Evolutionary conservation across 2,113 vertebrate species (phyloP), one percentile per base, ranked within the genome.

Genomic region (Channa maculata): DNA sequence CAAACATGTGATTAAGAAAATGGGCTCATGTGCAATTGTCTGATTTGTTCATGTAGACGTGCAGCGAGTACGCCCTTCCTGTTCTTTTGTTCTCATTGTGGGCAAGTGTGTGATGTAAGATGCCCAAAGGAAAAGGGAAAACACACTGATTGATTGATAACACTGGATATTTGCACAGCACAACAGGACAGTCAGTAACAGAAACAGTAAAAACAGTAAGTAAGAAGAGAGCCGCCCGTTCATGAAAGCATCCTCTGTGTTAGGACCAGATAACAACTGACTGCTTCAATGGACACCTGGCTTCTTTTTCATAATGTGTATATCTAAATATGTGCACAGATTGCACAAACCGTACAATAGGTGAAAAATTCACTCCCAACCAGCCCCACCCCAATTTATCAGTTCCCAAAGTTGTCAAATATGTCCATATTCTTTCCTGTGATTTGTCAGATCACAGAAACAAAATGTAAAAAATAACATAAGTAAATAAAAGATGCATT

Each of bases 111-210:
- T 50, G 54, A 75, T 58, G 59, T 75, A 37, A 77, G 44, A 43
- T 38, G 51, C 49, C 37, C 33, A 14, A 9, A 69, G 44, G 60
- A 75, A 77, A 86, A 83, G 36, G 33, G 45, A 60, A 63, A 69
- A 65, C 11, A 48, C 14, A 48, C 4, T 79, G 80, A 86, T 70
- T 75, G 72, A 86, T 75, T 83, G 63, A 88, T 14, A 82, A 77
- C 72, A 65, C 5, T 43, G 53, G 34, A 74, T 79, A 70, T 85
- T 86, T 86, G 65, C 49, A 55, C 65, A 74, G 78, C 46, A 24
- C 24, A 24, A 24, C 24, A 24, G 24, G 24, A 24, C 24, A 24
- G 24, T 24, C 24, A 24, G 24, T 24, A 24, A 24, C 24, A 24
- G 24, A 24, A 24, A 24, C 24, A 24, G 24, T 24, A 24, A 24